Evolutionary conservation across 2,797 vertebrate species (phyloP), one percentile per base, ranked within the genome.

Genomic region (Pseudotriccus pelzelni): DNA sequence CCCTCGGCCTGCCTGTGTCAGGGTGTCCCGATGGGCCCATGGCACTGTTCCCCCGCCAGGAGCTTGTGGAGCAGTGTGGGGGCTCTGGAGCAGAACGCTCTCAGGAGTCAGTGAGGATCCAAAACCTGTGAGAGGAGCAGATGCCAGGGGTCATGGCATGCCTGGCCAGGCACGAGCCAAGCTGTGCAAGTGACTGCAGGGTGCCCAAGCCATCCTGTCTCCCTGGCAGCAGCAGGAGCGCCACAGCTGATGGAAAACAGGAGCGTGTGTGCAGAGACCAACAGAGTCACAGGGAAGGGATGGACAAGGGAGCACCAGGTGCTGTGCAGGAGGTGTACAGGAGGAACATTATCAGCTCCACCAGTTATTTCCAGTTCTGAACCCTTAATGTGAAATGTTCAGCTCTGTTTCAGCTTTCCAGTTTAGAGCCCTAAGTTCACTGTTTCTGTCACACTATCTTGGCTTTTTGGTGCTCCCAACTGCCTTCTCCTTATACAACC

Each of bases 71-170:
- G 93, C 62, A 4, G 87, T 68, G 46, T 36, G 1, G 25, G 46
- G 37, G 37, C 37, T 39, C 37, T 63, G 70, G 55, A 89, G 93
- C 62, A 41, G 39, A 14, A 41, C 39, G n/a, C 96, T 95, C 80
- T 47, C 64, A 39, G 87, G 96, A 97, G 96, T 92, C 67, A 62
- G 75, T 20, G 62, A 12, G 53, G 85, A 92, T 97, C 97, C 98
- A 83, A 95, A 98, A 97, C 97, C 97, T 98, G 98, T 96, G 97
- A 97, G 97, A 97, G 62, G 97, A 98, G 98, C 98, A 98, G 98
- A 98, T 95, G 98, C 98, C 92, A 83, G 91, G 97, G 97, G 97
- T 97, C 80, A 91, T 56, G 83, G 96, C 74, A 84, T 94, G 98
- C 97, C 96, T 96, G 97, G 98, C 53, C 53, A 4, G 67, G 93